Base-by-base conservation (phyloP, 1,140 invertebrate genomes). In the Psilanteris sp. region DNA sequence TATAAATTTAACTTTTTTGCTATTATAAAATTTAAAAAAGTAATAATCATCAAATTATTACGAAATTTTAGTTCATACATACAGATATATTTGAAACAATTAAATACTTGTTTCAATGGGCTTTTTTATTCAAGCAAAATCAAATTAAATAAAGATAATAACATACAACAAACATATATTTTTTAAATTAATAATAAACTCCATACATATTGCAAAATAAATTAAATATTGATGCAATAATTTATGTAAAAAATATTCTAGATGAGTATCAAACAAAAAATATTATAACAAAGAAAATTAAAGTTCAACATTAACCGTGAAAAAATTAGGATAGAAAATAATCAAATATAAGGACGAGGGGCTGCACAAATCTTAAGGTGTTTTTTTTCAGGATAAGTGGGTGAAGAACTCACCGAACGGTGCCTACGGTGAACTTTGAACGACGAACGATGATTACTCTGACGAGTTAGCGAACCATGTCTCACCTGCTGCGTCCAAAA, bases 341-440 rank as follows among this genome's bases (percentile, higher is more conserved):
- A 22, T 11, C 8, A 34, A 4, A 39, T 39, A 16, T 24, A 29
- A 27, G 22, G 50, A 52, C 29, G 18, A 59, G 26, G 46, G 36
- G 61, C 31, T 67, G 46, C 37, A 74, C 61, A 74, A 74, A 74
- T 54, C 41, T 36, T 48, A 44, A 46, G 18, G 11, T 48, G 15
- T 48, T 57, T 20, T 48, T 44, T 37, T 29, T 67, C 39, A 37
- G 64, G 67, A 78, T 59, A 71, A 70, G 59, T 78, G 79, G 79
- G 61, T 76, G 80, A 72, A 79, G 79, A 87, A 92, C 92, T 93
- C 91, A 93, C 92, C 89, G 92, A 93, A 89, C 91, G 90, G 88
- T 93, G 92, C 77, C 92, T 91, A 88, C 92, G 90, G 88, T 93
- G 92, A 83, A 91, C 90, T 90, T 92, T 92, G 88, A 90, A 91